Evolutionary conservation across 2,797 vertebrate genomes (phyloP), one percentile per base, ranked within the genome.

Genomic region (Sebastes diploproa): DNA sequence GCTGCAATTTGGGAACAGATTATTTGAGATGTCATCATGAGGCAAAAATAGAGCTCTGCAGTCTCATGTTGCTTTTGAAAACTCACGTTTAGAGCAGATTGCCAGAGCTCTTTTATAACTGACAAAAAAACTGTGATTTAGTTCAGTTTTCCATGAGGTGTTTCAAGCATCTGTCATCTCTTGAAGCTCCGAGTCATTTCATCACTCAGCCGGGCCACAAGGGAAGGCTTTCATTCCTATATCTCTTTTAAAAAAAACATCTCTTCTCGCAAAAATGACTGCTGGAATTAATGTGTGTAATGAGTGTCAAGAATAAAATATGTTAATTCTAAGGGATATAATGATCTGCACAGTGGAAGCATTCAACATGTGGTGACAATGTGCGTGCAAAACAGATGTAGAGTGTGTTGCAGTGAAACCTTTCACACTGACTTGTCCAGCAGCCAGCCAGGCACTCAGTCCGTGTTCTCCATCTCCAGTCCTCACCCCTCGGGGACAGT

Each of bases 401-500:
- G 38, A 52, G 68, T 64, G 82, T 69, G 71, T 82, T 83, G 72
- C 80, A 70, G 64, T 30, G 70, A 61, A 88, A 78, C 55, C 50
- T 78, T 89, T 81, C 75, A 70, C 74, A 58, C 70, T 20, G 78
- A 78, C 56, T 85, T 77, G 84, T 90, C 85, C 87, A 77, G 73
- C 83, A 77, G 78, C 80, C 86, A 81, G 80, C 54, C 81, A 78
- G 71, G 72, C 82, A 70, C 86, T 90, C 85, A 65, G 73, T 79
- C 62, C 64, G 23, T 76, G 86, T 83, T 87, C 80, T 81, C 77
- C 81, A 73, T 80, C 84, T 75, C 71, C 77, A 84, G 86, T 75
- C 76, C 81, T 88, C 80, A 54, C 62, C 84, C 86, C 87, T 83
- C 83, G n/a, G 90, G 90, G 89, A 91, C 88, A 75, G 83, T 82